phyloP scores from a whole-genome alignment of 2,113 vertebrate genomes.

The Ranitomeya variabilis region DNA sequence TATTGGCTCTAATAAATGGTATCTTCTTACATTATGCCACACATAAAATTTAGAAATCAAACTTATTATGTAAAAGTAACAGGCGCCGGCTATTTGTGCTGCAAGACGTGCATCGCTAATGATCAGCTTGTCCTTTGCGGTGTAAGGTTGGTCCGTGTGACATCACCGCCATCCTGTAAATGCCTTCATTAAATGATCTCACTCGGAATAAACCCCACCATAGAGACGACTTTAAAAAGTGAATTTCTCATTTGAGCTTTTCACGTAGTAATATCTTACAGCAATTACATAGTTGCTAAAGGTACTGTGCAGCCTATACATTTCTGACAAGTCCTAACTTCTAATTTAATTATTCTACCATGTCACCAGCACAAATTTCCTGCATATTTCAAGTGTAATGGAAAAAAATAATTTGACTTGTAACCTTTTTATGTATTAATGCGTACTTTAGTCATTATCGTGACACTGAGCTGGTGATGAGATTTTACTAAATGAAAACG shows the following conservation, averaged over 20 bases:
- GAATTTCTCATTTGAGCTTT: not conserved
- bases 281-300: slow-evolving; percentile 18
- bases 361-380: not conserved
- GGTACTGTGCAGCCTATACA: not conserved
- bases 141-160: slow-evolving; percentile 1
- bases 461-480: slow-evolving; percentile 13
- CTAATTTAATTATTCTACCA: slow-evolving; percentile 34
- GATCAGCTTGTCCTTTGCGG: not conserved
- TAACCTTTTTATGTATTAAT: slow-evolving; percentile 42
- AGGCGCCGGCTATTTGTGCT: not conserved
- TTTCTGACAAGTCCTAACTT: slow-evolving; percentile 25
- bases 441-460: slow-evolving; percentile 21
- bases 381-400: slow-evolving; percentile 35
- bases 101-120: not conserved
- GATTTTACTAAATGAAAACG: slow-evolving; percentile 20
- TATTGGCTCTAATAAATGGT: not conserved
- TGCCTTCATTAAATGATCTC: slow-evolving; percentile 9
- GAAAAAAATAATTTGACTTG: slow-evolving; percentile 29
- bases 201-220: not conserved
- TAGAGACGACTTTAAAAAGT: not conserved
- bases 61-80: not conserved
- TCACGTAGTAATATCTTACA: not conserved
- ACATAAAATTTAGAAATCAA: not conserved
- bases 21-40: not conserved
- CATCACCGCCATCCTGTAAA: not conserved